Base-by-base conservation (phyloP, 2,113 vertebrate genomes). In the Himantopus leucocephalus region DNA sequence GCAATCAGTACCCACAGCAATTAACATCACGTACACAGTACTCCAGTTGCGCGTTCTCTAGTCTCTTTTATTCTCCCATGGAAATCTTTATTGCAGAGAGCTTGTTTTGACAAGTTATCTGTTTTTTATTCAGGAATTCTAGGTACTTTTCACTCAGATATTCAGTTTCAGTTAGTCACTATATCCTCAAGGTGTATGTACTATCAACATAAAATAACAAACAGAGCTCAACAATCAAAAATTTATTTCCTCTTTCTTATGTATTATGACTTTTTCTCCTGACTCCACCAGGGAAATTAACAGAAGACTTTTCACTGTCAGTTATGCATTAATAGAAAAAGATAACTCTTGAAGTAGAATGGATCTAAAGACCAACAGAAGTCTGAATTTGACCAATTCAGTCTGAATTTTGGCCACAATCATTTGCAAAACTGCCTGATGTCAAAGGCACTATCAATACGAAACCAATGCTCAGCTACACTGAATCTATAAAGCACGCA, bases 1-100 rank as follows among this genome's bases (percentile, higher is more conserved):
- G 68, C 72, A 89, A 84, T 87, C 76, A 92, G 60, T 41, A 85
- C 43, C 34, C 66, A 56, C n/a, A 60, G 70, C 56, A 93, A 78
- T 85, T 92, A 78, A 52, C 37, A 72, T 78, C 43, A 67, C 66
- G 82, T 52, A 85, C 35, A 55, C 20, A 35, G 32, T 19, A 75
- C 58, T 85, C 43, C 30, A 72, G 47, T 81, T 89, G 30, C 27
- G 27, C 56, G 29, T 50, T 78, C 78, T 52, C 85, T 41, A 76
- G 52, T 45, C 0, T 0, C 60, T 68, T 11, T 68, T 56, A 4
- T 78, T 59, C 74, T 87, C 52, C 23, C 63, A 39, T 32, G 5
- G 39, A 88, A 77, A 72, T 80, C 56, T 81, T 67, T 21, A 67
- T 24, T 2, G 0, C 39, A 64, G 9, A 39, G 15, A 14, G 29